Base-by-base conservation (phyloP, 1,140 invertebrate genomes). In the Polypedilum vanderplanki region DNA sequence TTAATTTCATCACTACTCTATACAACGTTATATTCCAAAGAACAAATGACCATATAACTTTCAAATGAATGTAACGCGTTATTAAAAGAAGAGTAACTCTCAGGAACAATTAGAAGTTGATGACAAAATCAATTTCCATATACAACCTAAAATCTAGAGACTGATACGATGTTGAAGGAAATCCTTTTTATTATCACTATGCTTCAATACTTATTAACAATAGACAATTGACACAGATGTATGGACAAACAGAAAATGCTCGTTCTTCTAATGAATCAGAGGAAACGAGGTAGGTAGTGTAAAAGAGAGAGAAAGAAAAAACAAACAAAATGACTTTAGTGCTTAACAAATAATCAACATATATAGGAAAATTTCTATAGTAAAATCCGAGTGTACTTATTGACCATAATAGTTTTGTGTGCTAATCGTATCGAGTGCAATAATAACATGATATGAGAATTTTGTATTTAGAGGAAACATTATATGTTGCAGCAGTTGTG, bases 281-380 rank as follows among this genome's bases (percentile, higher is more conserved):
- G 40, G 40, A 41, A 41, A 4, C 40, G 5, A 4, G 4, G 40
- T 41, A 41, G 40, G 15, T 9, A 57, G n/a, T 15, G 46, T 12
- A 57, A n/a, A 57, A 12, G 12, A 57, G 46, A 4, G 12, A 57
- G n/a, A 57, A 4, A n/a, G 46, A 15, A 41, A 41, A 46, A 15
- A 46, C 41, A 46, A 9, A 46, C 46, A 57, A 57, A 33, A 57
- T 57, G 46, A 57, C 46, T 57, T 57, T 57, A 12, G 46, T 57
- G 46, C 46, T 57, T 57, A 57, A 57, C 46, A 57, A 57, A 57
- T 57, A 57, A 57, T 57, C 46, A 57, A n/a, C 46, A 57, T 57
- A 12, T 57, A 57, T 57, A 8, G 46, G 46, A 57, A 57, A 57
- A 12, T 57, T 57, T 57, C 46, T 15, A 57, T 57, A n/a, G 10